Evolutionary conservation across 2,888 invertebrate species (phyloP), one percentile per base, ranked within the genome.

Genomic region (Galerucella pusilla): DNA sequence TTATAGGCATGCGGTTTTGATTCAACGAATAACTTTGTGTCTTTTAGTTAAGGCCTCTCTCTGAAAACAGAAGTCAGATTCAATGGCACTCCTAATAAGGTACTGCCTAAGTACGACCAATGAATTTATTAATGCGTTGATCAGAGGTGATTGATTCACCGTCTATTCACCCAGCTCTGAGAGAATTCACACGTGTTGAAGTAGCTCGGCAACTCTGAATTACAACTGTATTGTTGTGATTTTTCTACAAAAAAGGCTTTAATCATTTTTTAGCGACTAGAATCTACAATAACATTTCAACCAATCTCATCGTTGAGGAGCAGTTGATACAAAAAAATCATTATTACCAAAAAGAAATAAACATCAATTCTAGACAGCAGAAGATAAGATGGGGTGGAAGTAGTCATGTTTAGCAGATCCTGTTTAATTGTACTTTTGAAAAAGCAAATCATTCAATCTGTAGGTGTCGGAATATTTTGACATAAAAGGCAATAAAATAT

Each of bases 11-110:
- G 71, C 76, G 68, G 76, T 76, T 77, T 77, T 81, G 77, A 80
- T 79, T 79, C 79, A 74, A 65, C 77, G 73, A 78, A 75, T 78
- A 75, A 72, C 61, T 75, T 67, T 76, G 75, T 75, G 73, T 68
- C 72, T 71, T 73, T 74, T 70, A 69, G 69, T 61, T 64, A 60
- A 69, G 61, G 69, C 61, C 61, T 69, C 69, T 69, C 68, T 69
- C 70, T 70, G 70, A 70, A 70, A 70, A 70, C 64, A 70, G 70
- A 63, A 70, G 71, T 75, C 76, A 77, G 78, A 71, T 80, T 80
- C 78, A 77, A 76, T 80, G 76, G 77, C 77, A 70, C 71, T 74
- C 80, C 79, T 79, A 80, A 80, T 79, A 80, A 78, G 80, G 80
- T 70, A 74, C 73, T 74, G 74, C 76, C 71, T 69, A 76, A 77